phyloP scores from a whole-genome alignment of 2,113 vertebrate species.

The Haemorhous mexicanus region DNA sequence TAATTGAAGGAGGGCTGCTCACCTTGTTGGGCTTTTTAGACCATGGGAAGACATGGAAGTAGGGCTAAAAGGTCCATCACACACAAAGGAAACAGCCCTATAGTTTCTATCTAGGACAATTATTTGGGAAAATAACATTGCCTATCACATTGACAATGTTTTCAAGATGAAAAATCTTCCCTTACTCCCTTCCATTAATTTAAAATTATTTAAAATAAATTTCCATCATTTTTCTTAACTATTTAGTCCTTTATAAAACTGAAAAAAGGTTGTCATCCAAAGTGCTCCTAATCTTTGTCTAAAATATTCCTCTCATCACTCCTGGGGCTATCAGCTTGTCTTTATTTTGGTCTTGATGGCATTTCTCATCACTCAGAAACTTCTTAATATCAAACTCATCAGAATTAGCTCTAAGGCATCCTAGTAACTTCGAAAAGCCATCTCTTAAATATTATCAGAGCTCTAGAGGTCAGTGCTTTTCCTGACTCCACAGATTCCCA shows the following conservation, averaged over 20 bases:
- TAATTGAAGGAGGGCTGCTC: neutral
- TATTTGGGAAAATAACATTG: neutral
- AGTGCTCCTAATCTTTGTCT: neutral
- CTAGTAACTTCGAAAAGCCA: neutral
- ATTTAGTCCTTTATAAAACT: neutral
- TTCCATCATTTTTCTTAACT: neutral
- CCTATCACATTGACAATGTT: neutral
- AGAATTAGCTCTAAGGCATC: neutral
- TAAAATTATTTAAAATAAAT: neutral
- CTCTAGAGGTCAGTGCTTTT: neutral
- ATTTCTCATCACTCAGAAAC: neutral
- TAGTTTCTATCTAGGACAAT: neutral
- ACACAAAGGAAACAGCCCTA: neutral
- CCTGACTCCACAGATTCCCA: neutral
- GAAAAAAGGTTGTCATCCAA: neutral
- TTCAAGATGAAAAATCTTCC: neutral
- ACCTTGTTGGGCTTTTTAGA: neutral
- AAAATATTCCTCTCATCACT: neutral
- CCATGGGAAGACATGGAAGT: neutral
- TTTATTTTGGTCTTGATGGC: neutral
- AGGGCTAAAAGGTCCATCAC: neutral
- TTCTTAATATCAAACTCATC: neutral
- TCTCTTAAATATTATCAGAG: neutral
- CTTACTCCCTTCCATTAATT: neutral
- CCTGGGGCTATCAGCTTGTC: neutral